Conservation (phyloP, 2,113 vertebrate genomes). For the Turdus rufiventris region DNA sequence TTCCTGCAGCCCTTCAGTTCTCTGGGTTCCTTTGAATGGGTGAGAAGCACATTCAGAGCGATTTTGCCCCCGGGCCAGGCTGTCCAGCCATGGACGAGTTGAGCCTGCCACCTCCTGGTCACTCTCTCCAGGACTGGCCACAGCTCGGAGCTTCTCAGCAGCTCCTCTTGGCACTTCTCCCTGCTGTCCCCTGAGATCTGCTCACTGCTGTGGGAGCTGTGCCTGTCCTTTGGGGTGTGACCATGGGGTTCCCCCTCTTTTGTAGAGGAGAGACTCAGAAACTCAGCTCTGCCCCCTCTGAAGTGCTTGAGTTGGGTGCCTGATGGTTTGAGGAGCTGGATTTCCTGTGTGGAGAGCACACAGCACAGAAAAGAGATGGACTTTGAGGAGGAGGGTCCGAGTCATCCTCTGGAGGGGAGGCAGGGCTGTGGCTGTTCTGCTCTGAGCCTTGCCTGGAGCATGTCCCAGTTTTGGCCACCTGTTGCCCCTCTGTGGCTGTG, state of each 20-base stretch:
- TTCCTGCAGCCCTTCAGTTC: not conserved
- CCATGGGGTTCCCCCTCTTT: accelerated
- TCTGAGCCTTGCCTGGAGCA: not conserved
- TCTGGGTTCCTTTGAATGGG: not conserved
- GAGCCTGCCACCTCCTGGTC: conserved; percentile 61
- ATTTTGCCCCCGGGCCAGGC: not conserved
- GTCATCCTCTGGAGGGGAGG: not conserved
- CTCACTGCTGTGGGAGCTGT: not conserved
- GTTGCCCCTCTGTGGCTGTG: accelerated
- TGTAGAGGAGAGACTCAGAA: not conserved
- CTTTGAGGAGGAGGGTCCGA: not conserved
- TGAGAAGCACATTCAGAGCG: accelerated
- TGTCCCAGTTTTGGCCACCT: not conserved
- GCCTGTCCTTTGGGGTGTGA: accelerated
- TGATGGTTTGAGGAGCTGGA: not conserved
- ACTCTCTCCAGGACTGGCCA: not conserved
- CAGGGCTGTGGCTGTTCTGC: not conserved
- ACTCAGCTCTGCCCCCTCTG: not conserved
- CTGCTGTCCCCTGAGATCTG: not conserved
- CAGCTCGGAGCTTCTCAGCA: not conserved
- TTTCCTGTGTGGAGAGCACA: not conserved
- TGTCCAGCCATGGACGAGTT: not conserved
- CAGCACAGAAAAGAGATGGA: not conserved
- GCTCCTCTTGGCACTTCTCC: not conserved
- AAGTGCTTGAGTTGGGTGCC: not conserved